Evolutionary conservation across 2,797 vertebrate species (phyloP).

Genomic region (Pseudopleuronectes americanus): DNA sequence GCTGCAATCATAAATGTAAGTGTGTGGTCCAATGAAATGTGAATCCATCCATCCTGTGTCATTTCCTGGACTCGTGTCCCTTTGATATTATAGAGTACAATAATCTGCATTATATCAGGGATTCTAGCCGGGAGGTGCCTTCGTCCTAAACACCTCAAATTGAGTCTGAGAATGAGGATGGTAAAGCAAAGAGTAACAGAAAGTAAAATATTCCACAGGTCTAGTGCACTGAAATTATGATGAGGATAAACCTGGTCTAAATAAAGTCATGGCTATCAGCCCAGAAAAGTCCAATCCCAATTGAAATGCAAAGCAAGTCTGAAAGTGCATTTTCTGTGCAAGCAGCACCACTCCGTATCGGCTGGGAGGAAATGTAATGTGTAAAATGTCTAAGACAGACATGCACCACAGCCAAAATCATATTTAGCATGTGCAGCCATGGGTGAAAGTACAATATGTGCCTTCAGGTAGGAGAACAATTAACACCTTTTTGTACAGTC

Average conservation of each 20-base stretch:
- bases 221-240: slow-evolving; percentile 1
- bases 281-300: slow-evolving; percentile 49
- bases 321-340: slow-evolving; percentile 3
- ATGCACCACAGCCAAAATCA: slow-evolving; percentile 52
- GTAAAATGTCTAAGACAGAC: slow-evolving; percentile 49
- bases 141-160: no score
- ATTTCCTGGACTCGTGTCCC: slow-evolving; percentile 1
- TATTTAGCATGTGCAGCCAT: slow-evolving; percentile 63
- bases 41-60: neutral
- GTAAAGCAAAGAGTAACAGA: slow-evolving; percentile 1
- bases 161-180: neutral
- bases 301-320: slow-evolving; percentile 44
- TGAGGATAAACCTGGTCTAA: slow-evolving; percentile 13
- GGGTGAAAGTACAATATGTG: slow-evolving; percentile 63
- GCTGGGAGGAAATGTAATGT: slow-evolving; percentile 44
- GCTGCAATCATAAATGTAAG: no score
- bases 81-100: neutral
- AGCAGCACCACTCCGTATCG: neutral
- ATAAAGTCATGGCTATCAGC: slow-evolving; percentile 27
- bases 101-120: neutral
- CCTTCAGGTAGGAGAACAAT: slow-evolving; percentile 62
- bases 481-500: slow-evolving; percentile 59
- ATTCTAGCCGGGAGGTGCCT: neutral
- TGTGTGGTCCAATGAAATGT: neutral
- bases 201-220: slow-evolving; percentile 12